phyloP scores from a whole-genome alignment of 2,888 invertebrate species.

The Globia sparganii region DNA sequence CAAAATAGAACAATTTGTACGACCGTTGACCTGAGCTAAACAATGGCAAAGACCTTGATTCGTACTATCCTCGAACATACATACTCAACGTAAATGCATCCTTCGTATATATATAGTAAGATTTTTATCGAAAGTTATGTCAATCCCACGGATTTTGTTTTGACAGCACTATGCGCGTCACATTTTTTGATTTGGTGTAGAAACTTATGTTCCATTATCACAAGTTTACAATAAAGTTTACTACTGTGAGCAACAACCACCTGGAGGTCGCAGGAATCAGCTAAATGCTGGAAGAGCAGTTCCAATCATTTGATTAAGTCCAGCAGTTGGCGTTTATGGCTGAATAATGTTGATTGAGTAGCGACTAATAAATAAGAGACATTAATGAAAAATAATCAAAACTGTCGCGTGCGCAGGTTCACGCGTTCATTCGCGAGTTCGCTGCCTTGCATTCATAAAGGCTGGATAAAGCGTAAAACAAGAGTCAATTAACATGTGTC shows the following conservation, averaged over 20 bases:
- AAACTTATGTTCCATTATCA: neutral
- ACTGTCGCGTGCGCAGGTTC: conserved; percentile 48
- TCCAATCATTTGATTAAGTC: neutral
- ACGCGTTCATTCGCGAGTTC: conserved; percentile 53
- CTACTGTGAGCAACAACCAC: neutral
- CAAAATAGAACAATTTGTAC: conserved; percentile 43
- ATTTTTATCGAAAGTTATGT: conserved; percentile 7
- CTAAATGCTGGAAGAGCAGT: neutral
- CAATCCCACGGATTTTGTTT: neutral
- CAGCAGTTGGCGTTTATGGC: neutral
- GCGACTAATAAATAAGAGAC: neutral
- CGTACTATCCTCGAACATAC: conserved; percentile 18
- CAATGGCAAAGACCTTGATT: conserved; percentile 58
- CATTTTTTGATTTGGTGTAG: neutral
- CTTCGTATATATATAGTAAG: conserved; percentile 24
- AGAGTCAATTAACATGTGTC: conserved; percentile 68
- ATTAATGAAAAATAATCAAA: neutral
- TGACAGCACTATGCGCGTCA: neutral
- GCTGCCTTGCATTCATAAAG: conserved; percentile 58
- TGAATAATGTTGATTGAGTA: neutral
- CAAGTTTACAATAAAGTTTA: neutral
- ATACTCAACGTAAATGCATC: conserved; percentile 5
- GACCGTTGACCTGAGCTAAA: conserved; percentile 55
- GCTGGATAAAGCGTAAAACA: conserved; percentile 57
- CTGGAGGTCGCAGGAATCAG: neutral